A percentile compares a stretch with the other conserved stretches of the same genome.
Evolutionary conservation across 1,140 invertebrate genomes (phyloP).

Genomic region (Diabrotica undecimpunctata): DNA sequence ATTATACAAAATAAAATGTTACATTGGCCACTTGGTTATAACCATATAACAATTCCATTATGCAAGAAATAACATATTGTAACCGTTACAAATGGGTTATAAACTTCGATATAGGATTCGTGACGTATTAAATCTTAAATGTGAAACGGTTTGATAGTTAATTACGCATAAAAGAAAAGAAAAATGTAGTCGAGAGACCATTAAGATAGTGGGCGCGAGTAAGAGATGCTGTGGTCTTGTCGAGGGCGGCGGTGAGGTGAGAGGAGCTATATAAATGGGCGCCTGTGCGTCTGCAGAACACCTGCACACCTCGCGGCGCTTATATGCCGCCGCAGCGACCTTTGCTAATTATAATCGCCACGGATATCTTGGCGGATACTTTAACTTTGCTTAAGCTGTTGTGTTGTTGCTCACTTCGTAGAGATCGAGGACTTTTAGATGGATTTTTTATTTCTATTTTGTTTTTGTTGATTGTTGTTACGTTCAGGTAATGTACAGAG

Average conservation of each 20-base stretch:
- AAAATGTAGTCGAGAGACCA: not conserved
- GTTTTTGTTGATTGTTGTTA: too few species aligned
- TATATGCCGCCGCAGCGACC: constrained; percentile 34
- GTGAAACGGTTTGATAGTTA: not conserved
- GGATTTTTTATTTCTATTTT: not conserved
- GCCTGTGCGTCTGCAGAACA: constrained; percentile 41
- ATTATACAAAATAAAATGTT: too few species aligned
- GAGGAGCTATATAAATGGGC: constrained; percentile 39
- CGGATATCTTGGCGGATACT: not conserved
- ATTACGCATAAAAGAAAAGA: not conserved
- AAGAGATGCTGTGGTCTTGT: not conserved
- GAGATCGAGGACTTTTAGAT: not conserved
- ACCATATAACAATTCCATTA: too few species aligned
- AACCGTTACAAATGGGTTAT: too few species aligned
- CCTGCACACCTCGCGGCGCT: constrained; percentile 46
- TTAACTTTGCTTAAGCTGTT: not conserved
- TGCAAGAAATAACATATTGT: too few species aligned
- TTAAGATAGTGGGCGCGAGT: not conserved
- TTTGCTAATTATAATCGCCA: constrained; percentile 45
- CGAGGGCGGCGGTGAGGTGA: constrained; percentile 7
- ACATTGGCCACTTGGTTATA: too few species aligned
- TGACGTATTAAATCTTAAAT: too few species aligned
- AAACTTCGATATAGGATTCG: too few species aligned
- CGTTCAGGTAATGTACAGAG: too few species aligned
- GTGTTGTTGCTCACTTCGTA: not conserved